A percentile compares a stretch with the other conserved stretches of the same genome.
Conservation (phyloP, 2,113 vertebrate genomes). For the Corythornis madagascariensis region DNA sequence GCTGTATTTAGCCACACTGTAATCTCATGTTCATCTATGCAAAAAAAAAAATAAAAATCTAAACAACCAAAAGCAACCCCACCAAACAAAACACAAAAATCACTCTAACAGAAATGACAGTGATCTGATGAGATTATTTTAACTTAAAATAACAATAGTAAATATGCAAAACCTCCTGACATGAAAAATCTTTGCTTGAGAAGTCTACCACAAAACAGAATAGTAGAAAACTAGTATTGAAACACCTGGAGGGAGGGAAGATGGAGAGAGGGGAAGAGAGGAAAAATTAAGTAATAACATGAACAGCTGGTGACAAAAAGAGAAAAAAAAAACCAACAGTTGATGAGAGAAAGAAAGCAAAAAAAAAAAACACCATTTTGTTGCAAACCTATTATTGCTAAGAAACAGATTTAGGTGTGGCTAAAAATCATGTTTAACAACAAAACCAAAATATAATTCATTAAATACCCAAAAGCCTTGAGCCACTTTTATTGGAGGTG, state of each 20-base stretch:
- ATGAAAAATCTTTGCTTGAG: not conserved
- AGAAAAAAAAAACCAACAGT: slow-evolving; percentile 52
- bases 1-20: not conserved
- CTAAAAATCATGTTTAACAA: slow-evolving; percentile 63
- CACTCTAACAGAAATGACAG: not conserved
- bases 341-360: slow-evolving; percentile 45
- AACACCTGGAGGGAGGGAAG: slow-evolving; percentile 45
- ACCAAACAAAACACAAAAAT: not conserved
- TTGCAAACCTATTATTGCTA: slow-evolving; percentile 72
- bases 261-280: slow-evolving; percentile 17
- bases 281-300: slow-evolving; percentile 69
- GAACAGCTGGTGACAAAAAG: slow-evolving; percentile 65
- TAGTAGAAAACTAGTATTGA: not conserved
- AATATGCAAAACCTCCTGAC: not conserved
- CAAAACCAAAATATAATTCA: slow-evolving; percentile 39
- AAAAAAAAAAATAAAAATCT: not conserved
- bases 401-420: slow-evolving; percentile 56
- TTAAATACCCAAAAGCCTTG: not conserved
- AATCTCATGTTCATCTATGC: not conserved
- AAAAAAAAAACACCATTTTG: slow-evolving; percentile 14
- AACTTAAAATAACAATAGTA: not conserved
- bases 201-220: not conserved
- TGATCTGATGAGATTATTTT: not conserved
- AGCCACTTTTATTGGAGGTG: not conserved
- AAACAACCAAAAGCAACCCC: not conserved